Percentiles rank a stretch among this genome's conserved stretches.
Conservation (phyloP, 2,888 invertebrate genomes). For the Sarcophaga carnaria region DNA sequence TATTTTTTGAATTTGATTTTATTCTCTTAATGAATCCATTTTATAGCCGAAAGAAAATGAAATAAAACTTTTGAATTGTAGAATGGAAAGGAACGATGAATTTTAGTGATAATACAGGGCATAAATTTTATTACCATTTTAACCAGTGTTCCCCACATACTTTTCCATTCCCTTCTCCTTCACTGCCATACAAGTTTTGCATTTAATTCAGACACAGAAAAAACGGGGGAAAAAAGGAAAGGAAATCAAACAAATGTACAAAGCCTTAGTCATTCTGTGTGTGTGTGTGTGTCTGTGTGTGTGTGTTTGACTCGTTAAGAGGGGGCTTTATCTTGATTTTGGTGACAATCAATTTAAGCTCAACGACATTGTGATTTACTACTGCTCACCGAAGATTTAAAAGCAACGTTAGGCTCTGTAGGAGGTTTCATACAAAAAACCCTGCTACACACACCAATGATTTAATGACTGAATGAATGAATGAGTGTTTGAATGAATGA, state of each 20-base stretch:
- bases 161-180: not conserved
- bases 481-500: constrained; percentile 18
- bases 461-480: constrained; percentile 15
- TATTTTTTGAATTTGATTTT: not conserved
- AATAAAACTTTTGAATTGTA: not conserved
- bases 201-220: constrained; percentile 15
- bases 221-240: not conserved
- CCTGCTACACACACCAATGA: too few relatives aligned
- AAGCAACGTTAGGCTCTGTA: not conserved
- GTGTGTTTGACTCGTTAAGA: constrained; percentile 48
- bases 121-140: constrained; percentile 68
- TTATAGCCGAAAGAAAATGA: not conserved
- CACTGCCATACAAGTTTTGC: not conserved
- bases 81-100: constrained; percentile 51
- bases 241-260: constrained; percentile 25
- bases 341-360: constrained; percentile 70
- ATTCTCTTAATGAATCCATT: not conserved
- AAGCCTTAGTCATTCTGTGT: constrained; percentile 40
- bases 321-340: constrained; percentile 69
- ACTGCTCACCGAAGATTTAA: constrained; percentile 41
- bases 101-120: constrained; percentile 61
- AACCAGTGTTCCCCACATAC: constrained; percentile 36
- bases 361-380: constrained; percentile 69
- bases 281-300: not conserved
- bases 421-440: not conserved